phyloP scores from a whole-genome alignment of 2,797 vertebrate species.

The Sebastes oblongus region DNA sequence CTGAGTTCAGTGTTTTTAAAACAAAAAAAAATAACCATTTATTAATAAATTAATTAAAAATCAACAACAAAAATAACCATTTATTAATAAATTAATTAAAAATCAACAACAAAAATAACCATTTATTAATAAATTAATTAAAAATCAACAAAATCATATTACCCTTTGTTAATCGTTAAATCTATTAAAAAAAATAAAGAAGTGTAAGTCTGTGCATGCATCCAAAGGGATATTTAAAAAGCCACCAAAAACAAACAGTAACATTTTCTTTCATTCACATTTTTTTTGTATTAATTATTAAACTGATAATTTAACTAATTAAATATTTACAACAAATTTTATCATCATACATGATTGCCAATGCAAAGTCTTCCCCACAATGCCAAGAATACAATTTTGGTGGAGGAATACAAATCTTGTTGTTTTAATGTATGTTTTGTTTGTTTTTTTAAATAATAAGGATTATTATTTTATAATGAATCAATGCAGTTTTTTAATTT shows the following conservation, averaged over 20 bases:
- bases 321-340: not conserved
- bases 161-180: not conserved
- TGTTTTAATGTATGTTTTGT: not conserved
- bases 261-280: too few relatives aligned
- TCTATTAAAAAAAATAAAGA: not conserved
- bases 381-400: accelerated
- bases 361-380: too few relatives aligned
- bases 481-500: not conserved
- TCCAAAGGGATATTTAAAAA: not conserved
- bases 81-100: not conserved
- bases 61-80: too few relatives aligned
- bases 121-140: too few relatives aligned
- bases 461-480: not conserved
- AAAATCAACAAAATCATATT: not conserved
- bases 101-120: not conserved
- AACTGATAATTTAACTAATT: not conserved
- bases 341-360: too few relatives aligned
- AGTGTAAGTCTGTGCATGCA: not conserved
- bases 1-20: not conserved
- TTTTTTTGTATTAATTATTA: too few relatives aligned
- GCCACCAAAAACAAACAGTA: too few relatives aligned
- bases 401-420: not conserved
- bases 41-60: too few relatives aligned
- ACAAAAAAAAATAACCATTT: too few relatives aligned
- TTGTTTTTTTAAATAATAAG: too few relatives aligned